A percentile compares a stretch with the other conserved stretches of the same genome.
These are phyloP conservation scores for Netelia virgata DNA, from an alignment of 2,888 invertebrate genomes.

Conservation along the genomic window DNA sequence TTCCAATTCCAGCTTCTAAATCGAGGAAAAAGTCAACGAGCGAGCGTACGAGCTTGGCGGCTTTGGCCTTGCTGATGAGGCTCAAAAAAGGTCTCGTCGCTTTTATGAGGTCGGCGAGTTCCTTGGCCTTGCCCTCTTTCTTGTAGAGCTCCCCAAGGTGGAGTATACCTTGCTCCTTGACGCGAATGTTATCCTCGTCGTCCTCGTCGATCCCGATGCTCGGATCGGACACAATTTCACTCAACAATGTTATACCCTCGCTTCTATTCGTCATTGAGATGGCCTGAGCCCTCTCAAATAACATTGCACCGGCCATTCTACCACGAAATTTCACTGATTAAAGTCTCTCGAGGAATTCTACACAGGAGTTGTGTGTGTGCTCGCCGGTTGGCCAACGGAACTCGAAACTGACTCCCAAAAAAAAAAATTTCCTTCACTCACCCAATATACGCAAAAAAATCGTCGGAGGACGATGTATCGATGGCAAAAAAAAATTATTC, in stretches of 20 bases:
- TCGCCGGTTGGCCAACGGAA: conserved; percentile 49
- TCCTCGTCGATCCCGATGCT: conserved; percentile 91
- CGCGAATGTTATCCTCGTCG: conserved; percentile 95
- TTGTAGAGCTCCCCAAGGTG: conserved; percentile 96
- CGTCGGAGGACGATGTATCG: conserved; percentile 2
- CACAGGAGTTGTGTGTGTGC: conserved; percentile 21
- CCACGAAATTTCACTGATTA: conserved; percentile 4
- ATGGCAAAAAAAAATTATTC: conserved; percentile 1
- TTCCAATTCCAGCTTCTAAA: conserved; percentile 98
- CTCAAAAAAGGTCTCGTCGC: conserved; percentile 97
- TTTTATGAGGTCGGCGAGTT: conserved; percentile 96
- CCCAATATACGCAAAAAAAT: conserved; percentile 18
- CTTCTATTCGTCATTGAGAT: conserved; percentile 91
- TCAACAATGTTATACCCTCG: conserved; percentile 90
- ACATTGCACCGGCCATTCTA: conserved; percentile 94
- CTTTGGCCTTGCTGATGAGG: conserved; percentile 99
- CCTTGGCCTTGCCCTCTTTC: conserved; percentile 97
- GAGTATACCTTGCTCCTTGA: conserved; percentile 97
- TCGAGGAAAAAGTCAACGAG: conserved; percentile 99
- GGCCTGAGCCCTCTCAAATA: conserved; percentile 94
- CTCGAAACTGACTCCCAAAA: conserved; percentile 1
- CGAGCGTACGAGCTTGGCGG: conserved; percentile 98
- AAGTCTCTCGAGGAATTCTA: not conserved
- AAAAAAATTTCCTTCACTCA: conserved; percentile 35
- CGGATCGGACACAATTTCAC: conserved; percentile 92